Evolutionary conservation across 2,113 vertebrate genomes (phyloP), one percentile per base, ranked within the genome.

Genomic region (Nesoenas mayeri): DNA sequence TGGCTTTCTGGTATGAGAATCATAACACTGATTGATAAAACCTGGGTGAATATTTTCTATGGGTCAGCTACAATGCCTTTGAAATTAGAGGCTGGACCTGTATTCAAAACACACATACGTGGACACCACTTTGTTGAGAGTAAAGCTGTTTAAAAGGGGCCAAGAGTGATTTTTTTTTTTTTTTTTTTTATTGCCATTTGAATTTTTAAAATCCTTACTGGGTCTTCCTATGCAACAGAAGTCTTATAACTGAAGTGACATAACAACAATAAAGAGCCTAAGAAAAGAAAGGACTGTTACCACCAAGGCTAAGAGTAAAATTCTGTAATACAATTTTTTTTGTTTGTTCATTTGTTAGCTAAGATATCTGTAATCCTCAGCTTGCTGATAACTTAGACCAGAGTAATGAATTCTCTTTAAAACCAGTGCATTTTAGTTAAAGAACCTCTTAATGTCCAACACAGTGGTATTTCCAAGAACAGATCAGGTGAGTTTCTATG

Each of bases 381-480:
- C 61, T 93, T 93, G 40, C 20, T 71, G 48, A 91, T 62, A 77
- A 78, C 83, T 79, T 86, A 78, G 61, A 40, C 24, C 7, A 4
- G 0, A 2, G 40, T 71, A 58, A 67, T 3, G 83, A 81, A 78
- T 89, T 78, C 24, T 44, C 40, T 79, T 85, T 57, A 78, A 83
- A 88, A 93, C 48, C 72, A 48, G 5, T 86, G 24, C 8, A 73
- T 18, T 81, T 85, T 8, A 44, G 29, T 31, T 94, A 89, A 71
- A 60, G 26, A 60, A 65, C 73, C 36, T 95, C 65, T 62, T 85
- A 71, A 74, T 75, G 57, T 74, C 57, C 47, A 60, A 34, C 11
- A 53, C 1, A 53, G 1, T 78, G 67, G 4, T 67, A 81, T 93
- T 96, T 97, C 89, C 92, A 85, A 57, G 92, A 92, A 94, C 12